Conservation (phyloP, 2,113 vertebrate species). For the Sarotherodon lohbergeri region DNA sequence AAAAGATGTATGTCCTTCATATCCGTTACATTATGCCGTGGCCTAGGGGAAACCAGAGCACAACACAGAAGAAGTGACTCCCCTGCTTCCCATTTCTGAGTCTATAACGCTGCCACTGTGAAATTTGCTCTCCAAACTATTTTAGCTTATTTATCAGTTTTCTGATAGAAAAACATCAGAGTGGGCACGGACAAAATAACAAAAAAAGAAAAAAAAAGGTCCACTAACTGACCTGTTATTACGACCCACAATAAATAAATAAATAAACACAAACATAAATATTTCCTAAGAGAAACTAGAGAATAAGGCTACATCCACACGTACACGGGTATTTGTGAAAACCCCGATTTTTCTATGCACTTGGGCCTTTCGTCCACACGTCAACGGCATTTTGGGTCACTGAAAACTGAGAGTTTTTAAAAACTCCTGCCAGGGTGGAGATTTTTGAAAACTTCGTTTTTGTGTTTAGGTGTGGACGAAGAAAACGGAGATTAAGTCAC, state of each 20-base stretch:
- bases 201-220: not conserved
- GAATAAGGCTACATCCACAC: not conserved
- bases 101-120: not conserved
- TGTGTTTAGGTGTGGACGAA: not conserved
- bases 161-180: not conserved
- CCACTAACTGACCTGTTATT: not conserved
- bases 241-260: not conserved
- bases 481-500: not conserved
- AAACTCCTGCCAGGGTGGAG: too few relatives aligned
- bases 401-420: too few relatives aligned
- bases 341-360: accelerated
- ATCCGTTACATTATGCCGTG: not conserved
- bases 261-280: not conserved
- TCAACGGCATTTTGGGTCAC: too few relatives aligned
- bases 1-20: not conserved
- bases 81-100: not conserved
- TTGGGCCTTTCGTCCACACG: too few relatives aligned
- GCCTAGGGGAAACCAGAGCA: not conserved
- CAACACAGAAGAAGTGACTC: not conserved
- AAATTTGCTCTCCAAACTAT: not conserved
- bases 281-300: too few relatives aligned
- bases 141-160: not conserved
- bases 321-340: not conserved
- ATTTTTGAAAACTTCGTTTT: not conserved
- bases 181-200: not conserved